Evolutionary conservation across 2,797 vertebrate species (phyloP).

Genomic region (Moxostoma hubbsi): DNA sequence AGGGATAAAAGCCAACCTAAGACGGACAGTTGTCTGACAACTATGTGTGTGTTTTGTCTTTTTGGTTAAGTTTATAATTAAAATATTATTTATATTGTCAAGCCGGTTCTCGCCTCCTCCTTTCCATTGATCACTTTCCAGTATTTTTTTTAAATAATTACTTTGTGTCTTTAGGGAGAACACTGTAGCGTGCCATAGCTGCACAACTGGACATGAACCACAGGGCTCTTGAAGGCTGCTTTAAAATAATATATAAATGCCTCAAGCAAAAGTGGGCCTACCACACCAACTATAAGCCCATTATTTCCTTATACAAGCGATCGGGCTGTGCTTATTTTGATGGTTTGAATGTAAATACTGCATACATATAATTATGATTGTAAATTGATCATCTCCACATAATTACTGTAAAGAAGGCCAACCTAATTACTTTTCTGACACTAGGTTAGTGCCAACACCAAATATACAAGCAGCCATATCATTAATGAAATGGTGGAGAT

Average conservation of each 20-base stretch:
- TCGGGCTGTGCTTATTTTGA: constrained; percentile 28
- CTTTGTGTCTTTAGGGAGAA: neutral
- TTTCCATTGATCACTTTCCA: too few species aligned
- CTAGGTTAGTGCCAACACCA: constrained; percentile 36
- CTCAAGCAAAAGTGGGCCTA: constrained; percentile 36
- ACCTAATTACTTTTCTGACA: constrained; percentile 42
- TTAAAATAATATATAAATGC: constrained; percentile 35
- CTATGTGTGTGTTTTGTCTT: too few species aligned
- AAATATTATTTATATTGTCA: too few species aligned
- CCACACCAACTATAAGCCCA: neutral
- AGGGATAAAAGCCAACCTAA: too few species aligned
- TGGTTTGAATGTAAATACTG: constrained; percentile 32
- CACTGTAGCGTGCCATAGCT: constrained; percentile 4
- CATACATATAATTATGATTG: constrained; percentile 11
- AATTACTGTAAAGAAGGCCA: constrained; percentile 45
- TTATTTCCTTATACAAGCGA: constrained; percentile 18
- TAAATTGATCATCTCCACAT: constrained; percentile 36
- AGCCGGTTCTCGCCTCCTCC: too few species aligned
- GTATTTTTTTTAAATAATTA: too few species aligned
- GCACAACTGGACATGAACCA: constrained; percentile 18
- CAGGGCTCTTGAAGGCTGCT: constrained; percentile 14
- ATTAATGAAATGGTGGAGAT: constrained; percentile 27
- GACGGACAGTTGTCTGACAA: too few species aligned
- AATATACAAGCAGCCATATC: constrained; percentile 31
- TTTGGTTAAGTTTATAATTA: too few species aligned